Conservation (phyloP, 2,888 invertebrate genomes). For the Acronicta psi region DNA sequence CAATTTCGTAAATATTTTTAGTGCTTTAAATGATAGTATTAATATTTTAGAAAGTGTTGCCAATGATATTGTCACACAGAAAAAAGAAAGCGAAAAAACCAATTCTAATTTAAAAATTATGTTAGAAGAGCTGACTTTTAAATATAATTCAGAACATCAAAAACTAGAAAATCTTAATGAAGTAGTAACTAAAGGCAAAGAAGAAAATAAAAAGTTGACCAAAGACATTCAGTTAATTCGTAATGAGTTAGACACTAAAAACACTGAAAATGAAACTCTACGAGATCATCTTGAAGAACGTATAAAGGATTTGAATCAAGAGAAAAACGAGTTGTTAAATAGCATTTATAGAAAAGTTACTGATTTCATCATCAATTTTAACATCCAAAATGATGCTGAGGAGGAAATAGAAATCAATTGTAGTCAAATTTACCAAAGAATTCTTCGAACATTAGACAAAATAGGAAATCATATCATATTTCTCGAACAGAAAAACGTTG, state of each 20-base stretch:
- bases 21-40: conserved; percentile 61
- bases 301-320: conserved; percentile 40
- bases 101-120: conserved; percentile 51
- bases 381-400: conserved; percentile 53
- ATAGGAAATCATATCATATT: conserved; percentile 59
- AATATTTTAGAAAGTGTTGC: conserved; percentile 63
- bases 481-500: conserved; percentile 50
- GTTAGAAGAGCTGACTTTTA: conserved; percentile 39
- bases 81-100: conserved; percentile 48
- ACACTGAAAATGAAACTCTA: conserved; percentile 23
- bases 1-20: conserved; percentile 63
- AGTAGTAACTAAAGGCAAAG: conserved; percentile 22
- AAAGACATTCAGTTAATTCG: conserved; percentile 41
- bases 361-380: conserved; percentile 54
- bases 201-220: conserved; percentile 39
- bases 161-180: conserved; percentile 45
- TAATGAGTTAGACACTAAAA: conserved; percentile 36
- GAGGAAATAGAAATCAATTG: conserved; percentile 40
- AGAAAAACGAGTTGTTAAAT: conserved; percentile 58
- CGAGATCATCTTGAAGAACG: conserved; percentile 37
- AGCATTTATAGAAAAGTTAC: conserved; percentile 60
- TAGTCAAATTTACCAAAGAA: conserved; percentile 56
- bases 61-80: conserved; percentile 60
- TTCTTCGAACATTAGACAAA: conserved; percentile 66
- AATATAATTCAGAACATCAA: conserved; percentile 52